These are phyloP conservation scores for Crotalus tigris DNA, from an alignment of 2,113 vertebrate genomes.

Conservation along the genomic window DNA sequence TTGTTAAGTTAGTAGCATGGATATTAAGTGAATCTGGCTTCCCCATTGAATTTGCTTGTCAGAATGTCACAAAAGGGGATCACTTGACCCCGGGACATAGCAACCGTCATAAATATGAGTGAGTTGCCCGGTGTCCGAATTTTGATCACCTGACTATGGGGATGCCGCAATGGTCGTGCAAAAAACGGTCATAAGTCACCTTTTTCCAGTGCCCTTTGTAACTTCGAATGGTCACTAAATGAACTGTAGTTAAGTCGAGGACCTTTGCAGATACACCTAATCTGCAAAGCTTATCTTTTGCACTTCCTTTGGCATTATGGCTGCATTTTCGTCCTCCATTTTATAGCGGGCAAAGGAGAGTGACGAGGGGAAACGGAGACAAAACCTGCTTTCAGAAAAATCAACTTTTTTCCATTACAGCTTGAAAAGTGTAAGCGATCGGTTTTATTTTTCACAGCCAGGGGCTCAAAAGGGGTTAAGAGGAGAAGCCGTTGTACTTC, in stretches of 20 bases:
- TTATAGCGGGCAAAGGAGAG: slow-evolving; percentile 6
- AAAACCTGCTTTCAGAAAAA: slow-evolving; percentile 33
- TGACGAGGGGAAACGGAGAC: slow-evolving; percentile 24
- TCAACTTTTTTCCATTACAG: slow-evolving; percentile 19
- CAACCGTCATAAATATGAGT: neutral
- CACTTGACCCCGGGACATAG: neutral
- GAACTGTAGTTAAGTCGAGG: neutral
- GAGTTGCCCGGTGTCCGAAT: neutral
- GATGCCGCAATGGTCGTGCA: neutral
- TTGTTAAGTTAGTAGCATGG: too few species aligned
- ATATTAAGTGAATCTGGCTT: neutral
- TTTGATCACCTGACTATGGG: neutral
- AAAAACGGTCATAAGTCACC: neutral
- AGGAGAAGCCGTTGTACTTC: slow-evolving; percentile 30
- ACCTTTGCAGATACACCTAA: neutral
- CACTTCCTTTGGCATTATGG: neutral
- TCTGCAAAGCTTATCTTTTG: slow-evolving; percentile 9
- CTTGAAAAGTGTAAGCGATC: slow-evolving; percentile 28
- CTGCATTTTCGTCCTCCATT: slow-evolving; percentile 18
- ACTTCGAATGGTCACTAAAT: neutral
- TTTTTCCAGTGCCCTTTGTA: neutral
- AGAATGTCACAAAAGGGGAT: neutral
- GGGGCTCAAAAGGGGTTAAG: slow-evolving; percentile 22
- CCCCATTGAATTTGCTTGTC: neutral
- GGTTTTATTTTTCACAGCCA: slow-evolving; percentile 43